Conservation (phyloP, 1,140 invertebrate genomes). For the Aplysia californica region DNA sequence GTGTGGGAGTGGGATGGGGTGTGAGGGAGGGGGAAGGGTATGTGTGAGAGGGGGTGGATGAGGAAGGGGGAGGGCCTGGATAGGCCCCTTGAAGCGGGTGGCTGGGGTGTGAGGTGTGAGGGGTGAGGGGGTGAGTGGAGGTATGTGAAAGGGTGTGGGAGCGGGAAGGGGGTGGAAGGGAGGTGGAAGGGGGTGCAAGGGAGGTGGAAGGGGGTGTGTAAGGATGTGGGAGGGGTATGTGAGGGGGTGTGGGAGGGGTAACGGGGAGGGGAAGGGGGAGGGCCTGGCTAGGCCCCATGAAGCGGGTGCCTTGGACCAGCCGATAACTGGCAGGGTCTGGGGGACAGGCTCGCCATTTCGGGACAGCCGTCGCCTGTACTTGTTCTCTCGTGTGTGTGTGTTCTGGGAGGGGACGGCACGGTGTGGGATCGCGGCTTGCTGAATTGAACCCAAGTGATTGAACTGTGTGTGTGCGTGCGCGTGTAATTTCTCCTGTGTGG, state of each 20-base stretch:
- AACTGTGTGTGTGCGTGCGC: no score
- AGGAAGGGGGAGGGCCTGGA: not conserved
- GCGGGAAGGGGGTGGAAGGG: not conserved
- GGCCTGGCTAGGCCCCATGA: not conserved
- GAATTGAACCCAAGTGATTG: no score
- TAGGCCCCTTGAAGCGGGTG: no score
- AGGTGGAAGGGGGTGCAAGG: not conserved
- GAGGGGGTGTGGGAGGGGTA: not conserved
- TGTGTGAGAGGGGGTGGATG: not conserved
- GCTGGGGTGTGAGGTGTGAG: no score
- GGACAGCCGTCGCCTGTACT: no score
- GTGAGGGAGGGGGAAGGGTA: not conserved
- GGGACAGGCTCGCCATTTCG: no score
- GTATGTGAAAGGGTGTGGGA: not conserved
- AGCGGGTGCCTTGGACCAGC: no score
- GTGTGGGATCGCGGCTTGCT: no score
- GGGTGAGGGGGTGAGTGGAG: not conserved
- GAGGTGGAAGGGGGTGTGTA: not conserved
- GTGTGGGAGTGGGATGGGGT: not conserved
- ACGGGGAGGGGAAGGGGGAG: slow-evolving; percentile 1
- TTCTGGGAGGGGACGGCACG: no score
- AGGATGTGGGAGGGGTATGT: not conserved
- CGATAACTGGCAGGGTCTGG: no score
- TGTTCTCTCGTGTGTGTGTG: no score
- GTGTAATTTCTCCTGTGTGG: no score